Evolutionary conservation across 2,113 vertebrate genomes (phyloP), one percentile per base, ranked within the genome.

Genomic region (Bufo gargarizans): DNA sequence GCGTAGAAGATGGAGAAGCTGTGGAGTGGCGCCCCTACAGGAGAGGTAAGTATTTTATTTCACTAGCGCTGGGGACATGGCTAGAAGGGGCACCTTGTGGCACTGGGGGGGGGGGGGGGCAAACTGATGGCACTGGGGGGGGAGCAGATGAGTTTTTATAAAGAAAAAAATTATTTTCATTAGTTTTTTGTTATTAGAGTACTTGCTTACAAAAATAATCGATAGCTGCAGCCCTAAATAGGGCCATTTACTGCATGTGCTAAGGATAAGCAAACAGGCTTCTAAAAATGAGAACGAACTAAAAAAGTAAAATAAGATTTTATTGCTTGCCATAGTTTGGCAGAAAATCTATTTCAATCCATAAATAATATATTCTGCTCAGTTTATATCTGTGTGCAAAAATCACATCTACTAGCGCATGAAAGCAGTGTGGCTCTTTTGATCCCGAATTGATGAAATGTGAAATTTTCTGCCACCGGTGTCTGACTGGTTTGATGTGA

Each of bases 401-500:
- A 19, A 77, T 50, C 6, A 50, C 20, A 77, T 77, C 45, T 50
- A 50, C 74, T 50, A 19, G 47, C 50, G 74, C 47, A 77, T 77
- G 74, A 43, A 49, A 77, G 45, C 47, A 3, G 47, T 9, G 16
- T 6, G 20, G 74, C 17, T 77, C 74, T 77, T 77, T 50, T 50
- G 74, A 77, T 77, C 74, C 74, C 2, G 19, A 47, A 17, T 19
- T 6, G 7, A 77, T 77, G 47, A 77, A 77, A 77, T 4, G 17
- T 17, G 13, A 10, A 6, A 77, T 77, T 19, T 77, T 77, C 74
- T 10, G 74, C 45, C 74, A 77, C 45, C 12, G 17, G 74, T 50
- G 69, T 45, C 69, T 45, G 69, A 72, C 33, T 72, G 43, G 69
- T 72, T 72, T 72, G 69, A 72, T 72, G 69, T 72, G 69, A 72